Evolutionary conservation across 2,888 invertebrate genomes (phyloP).

Genomic region (Pandemis heparana): DNA sequence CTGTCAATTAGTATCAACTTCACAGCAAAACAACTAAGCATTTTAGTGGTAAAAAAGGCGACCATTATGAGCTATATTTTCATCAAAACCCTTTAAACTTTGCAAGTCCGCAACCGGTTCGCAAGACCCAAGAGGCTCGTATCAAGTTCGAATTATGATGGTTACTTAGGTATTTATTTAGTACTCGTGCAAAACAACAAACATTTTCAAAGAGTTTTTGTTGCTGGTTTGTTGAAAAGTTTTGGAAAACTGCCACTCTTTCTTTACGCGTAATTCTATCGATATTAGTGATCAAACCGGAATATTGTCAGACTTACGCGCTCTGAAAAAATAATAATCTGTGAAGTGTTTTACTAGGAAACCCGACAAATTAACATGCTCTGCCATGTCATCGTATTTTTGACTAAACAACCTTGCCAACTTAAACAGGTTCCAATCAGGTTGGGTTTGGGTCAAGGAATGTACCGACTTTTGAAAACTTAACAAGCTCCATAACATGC

Average conservation of each 20-base stretch:
- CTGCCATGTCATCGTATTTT: neutral
- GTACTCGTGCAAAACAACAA: neutral
- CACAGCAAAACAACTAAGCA: neutral
- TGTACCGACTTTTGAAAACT: neutral
- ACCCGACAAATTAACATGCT: neutral
- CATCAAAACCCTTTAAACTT: neutral
- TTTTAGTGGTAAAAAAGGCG: conserved; percentile 1
- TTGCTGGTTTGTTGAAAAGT: neutral
- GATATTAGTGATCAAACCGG: too few species aligned
- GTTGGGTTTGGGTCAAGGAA: conserved; percentile 5
- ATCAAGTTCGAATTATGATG: conserved; percentile 2
- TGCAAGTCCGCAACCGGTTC: conserved; percentile 6
- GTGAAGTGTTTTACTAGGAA: neutral
- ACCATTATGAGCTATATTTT: conserved; percentile 1
- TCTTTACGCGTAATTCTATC: neutral
- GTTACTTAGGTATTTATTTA: neutral
- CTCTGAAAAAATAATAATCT: too few species aligned
- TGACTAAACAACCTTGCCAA: neutral
- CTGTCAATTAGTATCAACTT: neutral
- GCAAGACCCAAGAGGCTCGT: conserved; percentile 2
- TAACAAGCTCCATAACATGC: neutral
- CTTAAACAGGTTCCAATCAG: neutral
- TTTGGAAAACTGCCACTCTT: neutral
- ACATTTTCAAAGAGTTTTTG: neutral
- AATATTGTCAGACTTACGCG: too few species aligned